Conservation (phyloP, 2,888 invertebrate genomes). For the Diadegma fenestrale region DNA sequence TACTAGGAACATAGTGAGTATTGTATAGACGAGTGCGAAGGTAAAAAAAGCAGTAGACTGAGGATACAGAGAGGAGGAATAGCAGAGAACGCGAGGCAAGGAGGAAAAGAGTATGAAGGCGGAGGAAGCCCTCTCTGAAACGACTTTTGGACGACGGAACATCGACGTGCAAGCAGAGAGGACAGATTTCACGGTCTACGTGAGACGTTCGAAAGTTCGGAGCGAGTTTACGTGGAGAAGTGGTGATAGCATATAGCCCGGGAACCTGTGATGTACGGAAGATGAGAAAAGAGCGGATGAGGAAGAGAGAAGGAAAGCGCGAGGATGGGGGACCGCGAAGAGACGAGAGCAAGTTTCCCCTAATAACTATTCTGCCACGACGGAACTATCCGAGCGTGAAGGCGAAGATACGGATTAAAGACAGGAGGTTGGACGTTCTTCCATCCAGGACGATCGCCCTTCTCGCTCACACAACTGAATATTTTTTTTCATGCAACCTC, state of each 20-base stretch:
- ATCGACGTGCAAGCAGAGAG: constrained; percentile 58
- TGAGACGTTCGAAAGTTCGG: constrained; percentile 82
- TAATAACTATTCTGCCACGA: constrained; percentile 81
- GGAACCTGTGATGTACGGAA: constrained; percentile 44
- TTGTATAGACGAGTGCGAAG: not conserved
- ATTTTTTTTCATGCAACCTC: not conserved
- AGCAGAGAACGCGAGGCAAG: not conserved
- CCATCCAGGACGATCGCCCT: constrained; percentile 52
- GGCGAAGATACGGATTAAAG: constrained; percentile 82
- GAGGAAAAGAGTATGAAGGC: not conserved
- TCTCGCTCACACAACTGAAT: constrained; percentile 21
- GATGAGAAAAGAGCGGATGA: constrained; percentile 52
- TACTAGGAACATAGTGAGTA: not conserved
- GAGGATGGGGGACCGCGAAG: constrained; percentile 17
- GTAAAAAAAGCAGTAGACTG: not conserved
- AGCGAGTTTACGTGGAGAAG: constrained; percentile 65
- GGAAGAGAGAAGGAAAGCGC: constrained; percentile 19
- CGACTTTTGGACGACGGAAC: constrained; percentile 59
- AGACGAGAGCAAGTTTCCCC: constrained; percentile 78
- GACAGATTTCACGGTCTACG: constrained; percentile 82
- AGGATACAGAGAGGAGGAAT: not conserved
- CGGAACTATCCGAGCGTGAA: constrained; percentile 81
- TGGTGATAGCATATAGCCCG: constrained; percentile 39
- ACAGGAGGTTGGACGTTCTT: constrained; percentile 73
- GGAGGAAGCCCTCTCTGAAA: constrained; percentile 1